Evolutionary conservation across 2,797 vertebrate genomes (phyloP).

Genomic region (Gymnothorax javanicus): DNA sequence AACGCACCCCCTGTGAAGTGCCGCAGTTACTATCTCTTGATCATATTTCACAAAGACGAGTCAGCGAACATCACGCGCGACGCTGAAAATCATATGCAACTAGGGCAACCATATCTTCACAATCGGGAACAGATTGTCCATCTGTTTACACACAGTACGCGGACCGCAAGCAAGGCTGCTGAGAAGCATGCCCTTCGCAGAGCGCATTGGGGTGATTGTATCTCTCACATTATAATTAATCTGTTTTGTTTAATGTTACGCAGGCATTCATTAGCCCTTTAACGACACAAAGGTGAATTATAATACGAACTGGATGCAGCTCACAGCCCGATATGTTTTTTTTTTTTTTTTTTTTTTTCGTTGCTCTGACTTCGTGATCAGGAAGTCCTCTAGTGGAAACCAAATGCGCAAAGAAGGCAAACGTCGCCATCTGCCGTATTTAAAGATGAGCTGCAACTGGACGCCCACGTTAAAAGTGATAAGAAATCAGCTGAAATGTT

Average conservation of each 20-base stretch:
- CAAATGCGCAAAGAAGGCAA: constrained; percentile 29
- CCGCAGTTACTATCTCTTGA: constrained; percentile 41
- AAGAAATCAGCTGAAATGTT: too few relatives aligned
- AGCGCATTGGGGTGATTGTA: background rate
- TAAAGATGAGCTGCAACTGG: constrained; percentile 8
- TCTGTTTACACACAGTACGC: constrained; percentile 20
- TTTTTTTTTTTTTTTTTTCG: background rate
- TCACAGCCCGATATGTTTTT: constrained; percentile 19
- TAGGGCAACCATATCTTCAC: constrained; percentile 51
- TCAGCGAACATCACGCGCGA: constrained; percentile 40
- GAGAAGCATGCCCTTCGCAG: background rate
- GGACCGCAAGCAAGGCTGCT: background rate
- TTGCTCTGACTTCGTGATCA: constrained; percentile 2
- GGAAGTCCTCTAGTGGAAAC: background rate
- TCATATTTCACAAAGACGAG: constrained; percentile 52
- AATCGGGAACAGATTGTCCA: constrained; percentile 24
- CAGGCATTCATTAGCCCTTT: background rate
- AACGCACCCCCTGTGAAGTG: constrained; percentile 8
- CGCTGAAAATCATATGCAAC: constrained; percentile 54
- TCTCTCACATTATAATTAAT: constrained; percentile 14
- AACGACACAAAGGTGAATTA: background rate
- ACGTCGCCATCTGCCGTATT: constrained; percentile 50
- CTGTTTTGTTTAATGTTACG: background rate
- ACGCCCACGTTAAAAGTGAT: background rate
- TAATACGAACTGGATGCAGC: constrained; percentile 15